Evolutionary conservation across 2,888 invertebrate genomes (phyloP).

Genomic region (Geophilus truncorum): DNA sequence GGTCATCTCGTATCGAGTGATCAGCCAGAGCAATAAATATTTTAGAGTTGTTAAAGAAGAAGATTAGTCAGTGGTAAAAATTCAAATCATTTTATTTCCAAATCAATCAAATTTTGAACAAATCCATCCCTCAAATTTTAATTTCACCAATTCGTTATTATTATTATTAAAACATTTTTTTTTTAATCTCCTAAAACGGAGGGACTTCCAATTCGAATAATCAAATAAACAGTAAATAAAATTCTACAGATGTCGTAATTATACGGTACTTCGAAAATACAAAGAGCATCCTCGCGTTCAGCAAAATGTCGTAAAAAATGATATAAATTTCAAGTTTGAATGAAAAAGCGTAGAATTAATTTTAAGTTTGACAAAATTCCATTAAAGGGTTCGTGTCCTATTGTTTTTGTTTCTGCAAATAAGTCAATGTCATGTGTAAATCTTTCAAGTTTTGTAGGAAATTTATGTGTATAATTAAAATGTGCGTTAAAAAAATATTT

Average conservation of each 20-base stretch:
- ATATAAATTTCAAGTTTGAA: neutral
- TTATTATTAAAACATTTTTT: neutral
- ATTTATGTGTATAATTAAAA: neutral
- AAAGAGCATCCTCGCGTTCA: conserved; percentile 1
- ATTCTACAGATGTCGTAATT: neutral
- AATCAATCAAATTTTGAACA: neutral
- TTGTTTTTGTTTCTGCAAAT: neutral
- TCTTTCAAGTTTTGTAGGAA: neutral
- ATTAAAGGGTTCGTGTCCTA: neutral
- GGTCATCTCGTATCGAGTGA: conserved; percentile 39
- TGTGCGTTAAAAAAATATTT: neutral
- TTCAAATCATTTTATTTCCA: neutral
- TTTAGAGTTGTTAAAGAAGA: neutral
- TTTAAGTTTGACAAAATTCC: neutral
- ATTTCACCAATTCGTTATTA: neutral
- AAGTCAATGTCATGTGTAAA: neutral
- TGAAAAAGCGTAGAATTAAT: neutral
- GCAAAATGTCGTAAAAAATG: conserved; percentile 3
- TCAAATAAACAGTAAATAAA: neutral
- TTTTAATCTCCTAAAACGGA: neutral
- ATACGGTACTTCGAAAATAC: neutral
- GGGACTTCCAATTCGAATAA: neutral
- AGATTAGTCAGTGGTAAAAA: neutral
- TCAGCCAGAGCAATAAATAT: neutral
- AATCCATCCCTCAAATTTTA: conserved; percentile 2